Base-by-base conservation (phyloP, 1,140 invertebrate genomes). In the Drosophila sp. region DNA sequence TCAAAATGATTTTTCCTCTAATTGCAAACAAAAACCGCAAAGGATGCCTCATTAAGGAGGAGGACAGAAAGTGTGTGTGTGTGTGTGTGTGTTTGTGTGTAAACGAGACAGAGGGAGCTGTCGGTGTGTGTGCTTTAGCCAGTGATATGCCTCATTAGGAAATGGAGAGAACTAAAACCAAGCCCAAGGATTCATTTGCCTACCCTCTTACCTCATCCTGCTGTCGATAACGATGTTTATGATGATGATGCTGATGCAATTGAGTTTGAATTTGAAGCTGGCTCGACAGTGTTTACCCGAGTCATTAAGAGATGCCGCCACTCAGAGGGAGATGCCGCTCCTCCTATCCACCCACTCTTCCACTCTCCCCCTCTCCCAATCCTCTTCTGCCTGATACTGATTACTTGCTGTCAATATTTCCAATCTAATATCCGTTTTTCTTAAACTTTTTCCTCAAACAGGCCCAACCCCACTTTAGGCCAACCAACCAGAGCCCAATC, bases 341-440 rank as follows among this genome's bases (percentile, higher is more conserved):
- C 38, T 33, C 41, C 58, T 17, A 57, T 60, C 35, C 41, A 27
- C 25, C n/a, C 33, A 17, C 30, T 30, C 25, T 30, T 61, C 62
- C 76, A 66, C 23, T 25, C 17, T 7, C 25, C 3, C 2, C 6
- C 6, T 7, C 25, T 7, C 6, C 3, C 44, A 50, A 7, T 50
- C 44, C 27, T 25, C 23, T 50, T 25, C 44, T 50, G 23, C 23
- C 44, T 17, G 27, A 50, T 50, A 50, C 44, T 76, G 72, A 82
- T 72, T 79, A 72, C 66, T 68, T 62, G 68, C 76, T 67, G 70
- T 79, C 80, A 79, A 84, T 79, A 79, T 76, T 83, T 83, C 80
- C 76, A 76, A 82, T 82, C 72, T 82, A 82, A 82, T 82, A 79
- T 80, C 72, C 79, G 72, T 64, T 66, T 40, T 29, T 32, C 57